Percentiles rank a stretch among this genome's conserved stretches.
Conservation (phyloP, 2,888 invertebrate species). For the Drosophila neotestacea region DNA sequence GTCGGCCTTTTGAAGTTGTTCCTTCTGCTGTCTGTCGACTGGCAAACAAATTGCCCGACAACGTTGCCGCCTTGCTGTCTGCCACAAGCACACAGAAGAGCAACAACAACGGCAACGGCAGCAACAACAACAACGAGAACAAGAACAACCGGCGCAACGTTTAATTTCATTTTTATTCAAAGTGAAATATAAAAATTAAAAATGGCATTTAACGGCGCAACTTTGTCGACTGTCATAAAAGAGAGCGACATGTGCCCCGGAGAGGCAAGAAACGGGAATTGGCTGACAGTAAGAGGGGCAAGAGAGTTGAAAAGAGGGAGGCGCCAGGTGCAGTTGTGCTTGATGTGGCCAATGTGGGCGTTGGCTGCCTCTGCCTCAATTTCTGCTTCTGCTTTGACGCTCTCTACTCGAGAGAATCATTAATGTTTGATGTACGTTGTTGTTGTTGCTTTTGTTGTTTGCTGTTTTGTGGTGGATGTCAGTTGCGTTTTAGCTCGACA, state of each 20-base stretch:
- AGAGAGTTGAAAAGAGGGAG: neutral
- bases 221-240: conserved; percentile 71
- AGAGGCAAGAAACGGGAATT: neutral
- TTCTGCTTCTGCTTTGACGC: conserved; percentile 35
- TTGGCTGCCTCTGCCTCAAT: conserved; percentile 14
- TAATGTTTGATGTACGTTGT: conserved; percentile 44
- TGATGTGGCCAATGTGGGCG: conserved; percentile 43
- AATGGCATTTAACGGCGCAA: conserved; percentile 75
- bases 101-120: conserved; percentile 23
- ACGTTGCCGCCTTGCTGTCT: conserved; percentile 53
- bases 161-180: conserved; percentile 77
- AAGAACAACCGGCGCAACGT: conserved; percentile 40
- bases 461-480: conserved; percentile 26
- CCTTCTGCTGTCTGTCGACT: conserved; percentile 19
- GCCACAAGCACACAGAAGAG: conserved; percentile 34
- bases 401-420: conserved; percentile 41
- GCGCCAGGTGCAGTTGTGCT: conserved; percentile 33
- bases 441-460: neutral
- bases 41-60: conserved; percentile 60
- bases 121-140: conserved; percentile 17
- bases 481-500: conserved; percentile 35
- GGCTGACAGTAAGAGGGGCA: neutral
- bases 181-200: conserved; percentile 75
- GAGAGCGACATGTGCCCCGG: conserved; percentile 43
- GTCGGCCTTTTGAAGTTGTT: conserved; percentile 74